These are phyloP conservation scores for Charina bottae DNA, from an alignment of 2,113 vertebrate genomes.

Conservation along the genomic window DNA sequence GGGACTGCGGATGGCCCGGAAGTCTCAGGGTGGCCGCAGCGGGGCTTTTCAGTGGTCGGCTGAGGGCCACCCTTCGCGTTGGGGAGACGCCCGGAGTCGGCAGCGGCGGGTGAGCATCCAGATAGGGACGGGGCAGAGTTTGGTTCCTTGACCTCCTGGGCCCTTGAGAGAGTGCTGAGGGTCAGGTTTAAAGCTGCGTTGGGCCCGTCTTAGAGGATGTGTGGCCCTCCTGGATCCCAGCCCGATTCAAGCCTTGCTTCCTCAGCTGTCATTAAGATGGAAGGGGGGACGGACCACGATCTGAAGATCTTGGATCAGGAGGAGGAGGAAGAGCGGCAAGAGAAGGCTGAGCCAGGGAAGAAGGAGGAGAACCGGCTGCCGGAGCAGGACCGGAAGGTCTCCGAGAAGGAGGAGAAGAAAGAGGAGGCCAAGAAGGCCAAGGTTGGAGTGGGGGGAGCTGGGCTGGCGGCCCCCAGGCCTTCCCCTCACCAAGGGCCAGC, in stretches of 20 bases:
- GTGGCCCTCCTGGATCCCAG: too few relatives aligned
- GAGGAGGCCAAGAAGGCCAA: conserved; percentile 69
- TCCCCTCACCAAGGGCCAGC: accelerated
- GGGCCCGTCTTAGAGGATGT: too few relatives aligned
- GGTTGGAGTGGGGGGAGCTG: neutral
- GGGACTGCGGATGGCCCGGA: neutral
- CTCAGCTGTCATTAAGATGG: conserved; percentile 94
- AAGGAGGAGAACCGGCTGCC: conserved; percentile 65
- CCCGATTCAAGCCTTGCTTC: neutral
- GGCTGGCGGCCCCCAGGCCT: accelerated
- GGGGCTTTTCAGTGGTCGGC: accelerated
- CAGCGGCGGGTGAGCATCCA: too few relatives aligned
- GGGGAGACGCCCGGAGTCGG: neutral
- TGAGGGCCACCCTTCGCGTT: neutral
- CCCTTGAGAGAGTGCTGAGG: neutral
- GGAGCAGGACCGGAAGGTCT: conserved; percentile 63
- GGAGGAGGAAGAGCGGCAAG: conserved; percentile 77
- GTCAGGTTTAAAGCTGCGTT: too few relatives aligned
- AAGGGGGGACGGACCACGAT: conserved; percentile 89
- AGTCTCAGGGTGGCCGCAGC: neutral
- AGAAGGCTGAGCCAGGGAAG: conserved; percentile 68
- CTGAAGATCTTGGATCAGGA: conserved; percentile 89
- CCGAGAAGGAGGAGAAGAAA: conserved; percentile 69
- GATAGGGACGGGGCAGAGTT: neutral
- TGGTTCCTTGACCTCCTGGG: neutral